phyloP scores from a whole-genome alignment of 2,113 vertebrate genomes.

The Falcunculus frontatus region DNA sequence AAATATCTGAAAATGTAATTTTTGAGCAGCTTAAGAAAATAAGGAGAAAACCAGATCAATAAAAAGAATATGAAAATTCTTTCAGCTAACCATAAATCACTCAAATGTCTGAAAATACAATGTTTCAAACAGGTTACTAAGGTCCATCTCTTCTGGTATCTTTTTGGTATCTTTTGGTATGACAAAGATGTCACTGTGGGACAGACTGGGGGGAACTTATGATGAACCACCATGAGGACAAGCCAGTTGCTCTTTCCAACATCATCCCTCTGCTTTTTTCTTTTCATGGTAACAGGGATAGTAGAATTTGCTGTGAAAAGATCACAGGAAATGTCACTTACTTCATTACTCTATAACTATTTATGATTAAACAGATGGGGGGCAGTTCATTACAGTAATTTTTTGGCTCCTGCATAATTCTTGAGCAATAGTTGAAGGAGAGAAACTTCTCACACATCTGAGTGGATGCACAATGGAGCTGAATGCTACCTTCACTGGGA shows the following conservation, averaged over 20 bases:
- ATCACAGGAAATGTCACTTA: constrained; percentile 46
- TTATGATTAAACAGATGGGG: constrained; percentile 1
- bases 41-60: neutral
- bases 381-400: neutral
- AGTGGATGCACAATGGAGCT: neutral
- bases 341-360: constrained; percentile 54
- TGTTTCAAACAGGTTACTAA: neutral
- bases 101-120: neutral
- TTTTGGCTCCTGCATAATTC: neutral
- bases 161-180: neutral
- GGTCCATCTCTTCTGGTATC: neutral
- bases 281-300: neutral
- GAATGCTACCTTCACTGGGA: neutral
- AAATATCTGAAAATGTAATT: neutral
- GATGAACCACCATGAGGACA: neutral
- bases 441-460: neutral
- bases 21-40: neutral
- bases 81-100: neutral
- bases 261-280: neutral
- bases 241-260: neutral
- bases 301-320: constrained; percentile 22
- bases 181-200: neutral
- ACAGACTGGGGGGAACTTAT: neutral
- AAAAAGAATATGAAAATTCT: neutral
- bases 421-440: neutral